Evolutionary conservation across 2,888 invertebrate genomes (phyloP), one percentile per base, ranked within the genome.

Genomic region (Sussaba pulchella): DNA sequence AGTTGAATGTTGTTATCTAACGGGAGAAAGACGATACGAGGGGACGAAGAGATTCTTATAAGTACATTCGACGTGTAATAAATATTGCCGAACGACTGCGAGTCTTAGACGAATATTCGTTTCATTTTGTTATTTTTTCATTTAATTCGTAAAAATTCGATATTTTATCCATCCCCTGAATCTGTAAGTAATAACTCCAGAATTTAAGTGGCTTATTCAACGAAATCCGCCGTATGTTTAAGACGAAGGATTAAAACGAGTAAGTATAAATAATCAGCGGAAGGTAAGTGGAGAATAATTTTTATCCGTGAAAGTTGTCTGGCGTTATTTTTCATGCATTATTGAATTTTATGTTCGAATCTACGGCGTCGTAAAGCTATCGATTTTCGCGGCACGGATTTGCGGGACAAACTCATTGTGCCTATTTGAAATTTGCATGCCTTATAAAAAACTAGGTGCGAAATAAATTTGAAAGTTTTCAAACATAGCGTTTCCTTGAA

Each of bases 1-100:
- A 89, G 89, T 91, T 91, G 88, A 88, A 90, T 90, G 90, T 91
- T 91, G 89, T 91, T 91, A 89, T 86, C 84, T 88, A 87, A 84
- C 50, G 83, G 84, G 78, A 83, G 69, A 70, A 54, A 66, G 43
- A 57, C n/a, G 54, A 54, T n/a, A 31, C 8, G 26, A 50, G 61
- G 77, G 84, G 83, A 88, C 54, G 31, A 84, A 75, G 43, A 83
- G 59, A 83, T 82, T 82, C 74, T 82, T 83, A 83, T 79, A 82
- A 85, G 79, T 85, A 81, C 83, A 85, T 81, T 81, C 77, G 82
- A 85, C 76, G 85, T 85, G 84, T 87, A 86, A 86, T 86, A 87
- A 87, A 85, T 82, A 82, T 82, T 76, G 77, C 69, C 70, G 72
- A 72, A 84, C 74, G 76, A 82, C 64, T 70, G 74, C 82, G 69